Conservation (phyloP, 2,797 vertebrate species). For the Nyctalus aviator region DNA sequence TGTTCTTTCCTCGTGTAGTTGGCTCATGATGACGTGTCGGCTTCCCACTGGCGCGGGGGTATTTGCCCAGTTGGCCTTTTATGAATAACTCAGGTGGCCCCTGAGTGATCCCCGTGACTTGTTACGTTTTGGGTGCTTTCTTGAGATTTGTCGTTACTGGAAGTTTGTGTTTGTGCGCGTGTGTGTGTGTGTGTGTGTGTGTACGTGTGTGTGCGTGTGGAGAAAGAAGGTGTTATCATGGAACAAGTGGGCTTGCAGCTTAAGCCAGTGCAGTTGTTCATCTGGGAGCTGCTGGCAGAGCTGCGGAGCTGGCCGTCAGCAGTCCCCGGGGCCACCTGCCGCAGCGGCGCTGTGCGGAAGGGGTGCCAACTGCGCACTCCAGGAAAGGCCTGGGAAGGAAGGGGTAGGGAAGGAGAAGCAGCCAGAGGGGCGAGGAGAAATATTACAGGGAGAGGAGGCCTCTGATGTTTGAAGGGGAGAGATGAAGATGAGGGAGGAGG, state of each 20-base stretch:
- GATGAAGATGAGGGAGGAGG: rapidly evolving
- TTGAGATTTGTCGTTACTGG: neutral
- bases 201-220: too few species aligned
- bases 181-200: too few species aligned
- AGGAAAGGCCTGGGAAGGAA: neutral
- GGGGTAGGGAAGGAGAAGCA: too few species aligned
- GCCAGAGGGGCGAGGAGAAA: neutral
- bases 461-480: neutral
- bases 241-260: neutral
- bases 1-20: neutral
- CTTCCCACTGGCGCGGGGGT: neutral
- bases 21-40: neutral
- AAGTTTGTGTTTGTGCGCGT: neutral
- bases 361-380: neutral
- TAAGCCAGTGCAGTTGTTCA: neutral
- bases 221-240: neutral
- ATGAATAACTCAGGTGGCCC: neutral
- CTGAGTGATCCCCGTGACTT: neutral
- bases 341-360: rapidly evolving
- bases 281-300: neutral
- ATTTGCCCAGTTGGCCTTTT: neutral
- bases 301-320: neutral
- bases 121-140: neutral
- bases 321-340: neutral
- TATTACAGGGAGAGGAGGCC: neutral